These are phyloP conservation scores for Rambutsinella grinnellia DNA, from an alignment of 2,888 invertebrate genomes.

Conservation along the genomic window DNA sequence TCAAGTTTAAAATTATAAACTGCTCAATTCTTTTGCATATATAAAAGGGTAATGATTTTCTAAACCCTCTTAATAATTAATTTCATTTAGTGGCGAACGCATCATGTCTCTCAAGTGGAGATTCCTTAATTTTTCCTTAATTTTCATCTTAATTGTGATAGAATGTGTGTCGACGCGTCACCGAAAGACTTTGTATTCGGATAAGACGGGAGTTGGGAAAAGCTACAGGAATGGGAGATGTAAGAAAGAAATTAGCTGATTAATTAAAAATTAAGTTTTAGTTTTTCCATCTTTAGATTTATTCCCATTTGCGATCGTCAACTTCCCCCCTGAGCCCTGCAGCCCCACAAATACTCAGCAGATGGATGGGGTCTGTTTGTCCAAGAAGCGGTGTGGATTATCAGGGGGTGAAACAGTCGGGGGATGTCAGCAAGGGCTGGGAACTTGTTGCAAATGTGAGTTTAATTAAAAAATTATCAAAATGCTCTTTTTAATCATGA, in stretches of 20 bases:
- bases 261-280: neutral
- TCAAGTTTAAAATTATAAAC: too few relatives aligned
- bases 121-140: too few relatives aligned
- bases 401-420: conserved; percentile 41
- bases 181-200: too few relatives aligned
- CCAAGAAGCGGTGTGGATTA: conserved; percentile 25
- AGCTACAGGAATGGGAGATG: conserved; percentile 2
- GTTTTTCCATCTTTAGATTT: conserved; percentile 18
- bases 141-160: too few relatives aligned
- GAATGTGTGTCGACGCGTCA: too few relatives aligned
- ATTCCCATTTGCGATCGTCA: conserved; percentile 39
- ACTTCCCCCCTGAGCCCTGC: conserved; percentile 45
- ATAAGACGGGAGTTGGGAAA: too few relatives aligned
- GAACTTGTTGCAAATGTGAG: conserved; percentile 49
- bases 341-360: conserved; percentile 38
- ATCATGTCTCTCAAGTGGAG: too few relatives aligned
- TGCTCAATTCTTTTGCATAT: too few relatives aligned
- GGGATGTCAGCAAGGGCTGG: conserved; percentile 32
- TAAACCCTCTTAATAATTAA: too few relatives aligned
- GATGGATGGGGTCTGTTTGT: conserved; percentile 39
- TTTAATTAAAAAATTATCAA: too few relatives aligned
- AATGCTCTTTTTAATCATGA: neutral
- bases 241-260: neutral
- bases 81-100: too few relatives aligned
- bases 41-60: too few relatives aligned